phyloP scores from a whole-genome alignment of 1,140 invertebrate species.

The Chymomyza costata region DNA sequence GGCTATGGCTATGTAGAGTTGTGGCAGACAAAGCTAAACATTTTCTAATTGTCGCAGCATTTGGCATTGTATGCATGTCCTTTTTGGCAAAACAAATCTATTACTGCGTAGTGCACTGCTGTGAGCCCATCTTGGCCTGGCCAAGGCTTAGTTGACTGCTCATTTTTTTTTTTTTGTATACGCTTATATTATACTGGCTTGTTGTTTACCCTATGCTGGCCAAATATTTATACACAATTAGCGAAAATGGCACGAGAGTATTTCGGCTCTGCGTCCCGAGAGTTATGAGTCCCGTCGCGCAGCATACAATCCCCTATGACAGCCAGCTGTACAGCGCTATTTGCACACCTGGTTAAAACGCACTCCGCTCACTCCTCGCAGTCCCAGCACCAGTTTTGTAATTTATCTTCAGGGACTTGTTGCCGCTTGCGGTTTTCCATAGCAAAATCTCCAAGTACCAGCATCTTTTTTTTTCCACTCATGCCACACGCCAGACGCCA shows the following conservation, averaged over 20 bases:
- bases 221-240: slow-evolving; percentile 71
- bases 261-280: too few species aligned
- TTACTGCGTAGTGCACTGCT: slow-evolving; percentile 3
- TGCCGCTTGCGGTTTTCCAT: slow-evolving; percentile 18
- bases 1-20: slow-evolving; percentile 8
- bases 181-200: slow-evolving; percentile 3
- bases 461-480: slow-evolving; percentile 34
- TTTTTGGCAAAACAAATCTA: slow-evolving; percentile 8
- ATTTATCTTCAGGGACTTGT: slow-evolving; percentile 45
- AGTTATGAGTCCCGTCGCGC: too few species aligned
- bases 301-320: too few species aligned
- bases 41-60: slow-evolving; percentile 62
- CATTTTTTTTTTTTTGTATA: neutral
- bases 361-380: too few species aligned
- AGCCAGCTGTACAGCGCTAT: neutral
- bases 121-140: neutral
- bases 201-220: slow-evolving; percentile 33
- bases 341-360: slow-evolving; percentile 1
- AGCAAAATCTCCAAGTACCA: slow-evolving; percentile 20
- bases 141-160: slow-evolving; percentile 26
- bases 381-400: slow-evolving; percentile 3
- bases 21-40: slow-evolving; percentile 46
- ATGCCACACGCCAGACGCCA: slow-evolving; percentile 46
- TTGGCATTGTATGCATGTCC: slow-evolving; percentile 8
- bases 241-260: slow-evolving; percentile 61